Evolutionary conservation across 2,888 invertebrate species (phyloP), one percentile per base, ranked within the genome.

Genomic region (Drosophila nigritarsus): DNA sequence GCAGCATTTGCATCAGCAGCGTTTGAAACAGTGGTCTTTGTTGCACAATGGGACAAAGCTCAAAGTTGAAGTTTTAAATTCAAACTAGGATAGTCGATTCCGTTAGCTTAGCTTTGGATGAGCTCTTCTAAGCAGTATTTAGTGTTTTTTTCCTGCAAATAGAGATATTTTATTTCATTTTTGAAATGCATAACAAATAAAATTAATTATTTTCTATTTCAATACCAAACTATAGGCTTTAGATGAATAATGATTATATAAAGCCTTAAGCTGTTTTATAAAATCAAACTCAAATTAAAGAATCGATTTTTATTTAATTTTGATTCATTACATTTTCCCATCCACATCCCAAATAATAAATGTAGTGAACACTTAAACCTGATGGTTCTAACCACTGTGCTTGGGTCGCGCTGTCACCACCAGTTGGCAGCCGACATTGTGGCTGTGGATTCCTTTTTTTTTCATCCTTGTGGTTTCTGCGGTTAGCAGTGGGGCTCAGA

Each of bases 341-440:
- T 20, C 2, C 20, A 8, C 20, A 18, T 1, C 5, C n/a, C 9
- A 58, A 30, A 42, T 15, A 42, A 3, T 30, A 32, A 60, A 11
- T n/a, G 20, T 4, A 32, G 7, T 56, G 6, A 15, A 1, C 20
- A n/a, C 15, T 18, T 24, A 51, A 3, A 6, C 18, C 29, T 18
- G 2, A 34, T 30, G 29, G 4, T 30, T 58, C 2, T 38, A 58
- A 34, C 76, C 80, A 78, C 65, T 80, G 78, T 78, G 64, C 75
- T 38, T 49, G 34, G 45, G 54, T 45, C 56, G 60, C 73, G 65
- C 72, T 83, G 78, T 81, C 81, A 72, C 60, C 75, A 68, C 24
- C 85, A 73, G 69, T 77, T 80, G 82, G 53, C 79, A 68, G 61
- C 74, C 78, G 73, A 75, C 85, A 70, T 72, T 74, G 76, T 51